Evolutionary conservation across 2,113 vertebrate species (phyloP).

Genomic region (Pseudopipra pipra): DNA sequence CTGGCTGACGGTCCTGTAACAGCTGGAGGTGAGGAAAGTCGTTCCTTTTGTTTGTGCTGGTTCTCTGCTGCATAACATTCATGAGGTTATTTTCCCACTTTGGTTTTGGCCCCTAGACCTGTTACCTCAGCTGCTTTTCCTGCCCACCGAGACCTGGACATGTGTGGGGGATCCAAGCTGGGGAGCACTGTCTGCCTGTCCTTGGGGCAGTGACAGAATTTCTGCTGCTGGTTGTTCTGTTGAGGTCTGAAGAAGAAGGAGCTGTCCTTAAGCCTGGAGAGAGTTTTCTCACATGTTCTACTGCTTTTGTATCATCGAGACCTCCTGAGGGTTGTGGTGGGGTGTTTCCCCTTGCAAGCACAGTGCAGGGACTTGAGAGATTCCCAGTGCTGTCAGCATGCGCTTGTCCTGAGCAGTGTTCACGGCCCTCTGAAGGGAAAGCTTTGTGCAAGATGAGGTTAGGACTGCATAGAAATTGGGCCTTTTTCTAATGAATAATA

Average conservation of each 20-base stretch:
- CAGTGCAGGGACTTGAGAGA: background rate
- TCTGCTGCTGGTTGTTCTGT: background rate
- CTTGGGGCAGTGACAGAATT: rapidly evolving
- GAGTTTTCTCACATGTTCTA: rapidly evolving
- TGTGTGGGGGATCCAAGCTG: background rate
- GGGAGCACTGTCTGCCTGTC: background rate
- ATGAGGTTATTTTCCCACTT: background rate
- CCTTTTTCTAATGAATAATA: background rate
- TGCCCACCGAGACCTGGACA: rapidly evolving
- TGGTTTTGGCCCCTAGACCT: background rate
- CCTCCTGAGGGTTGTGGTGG: background rate
- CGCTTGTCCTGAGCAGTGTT: background rate
- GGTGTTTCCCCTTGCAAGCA: background rate
- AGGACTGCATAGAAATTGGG: background rate
- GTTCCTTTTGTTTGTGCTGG: rapidly evolving
- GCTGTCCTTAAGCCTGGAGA: background rate
- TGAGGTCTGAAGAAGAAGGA: background rate
- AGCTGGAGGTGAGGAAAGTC: background rate
- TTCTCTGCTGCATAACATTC: background rate
- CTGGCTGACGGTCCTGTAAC: background rate
- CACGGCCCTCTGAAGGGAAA: background rate
- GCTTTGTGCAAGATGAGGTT: background rate
- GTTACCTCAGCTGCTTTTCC: background rate
- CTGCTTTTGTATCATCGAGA: rapidly evolving
- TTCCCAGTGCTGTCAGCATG: rapidly evolving